A percentile compares a stretch with the other conserved stretches of the same genome.
Evolutionary conservation across 1,140 invertebrate species (phyloP).

Genomic region (Lepidurus packardi): DNA sequence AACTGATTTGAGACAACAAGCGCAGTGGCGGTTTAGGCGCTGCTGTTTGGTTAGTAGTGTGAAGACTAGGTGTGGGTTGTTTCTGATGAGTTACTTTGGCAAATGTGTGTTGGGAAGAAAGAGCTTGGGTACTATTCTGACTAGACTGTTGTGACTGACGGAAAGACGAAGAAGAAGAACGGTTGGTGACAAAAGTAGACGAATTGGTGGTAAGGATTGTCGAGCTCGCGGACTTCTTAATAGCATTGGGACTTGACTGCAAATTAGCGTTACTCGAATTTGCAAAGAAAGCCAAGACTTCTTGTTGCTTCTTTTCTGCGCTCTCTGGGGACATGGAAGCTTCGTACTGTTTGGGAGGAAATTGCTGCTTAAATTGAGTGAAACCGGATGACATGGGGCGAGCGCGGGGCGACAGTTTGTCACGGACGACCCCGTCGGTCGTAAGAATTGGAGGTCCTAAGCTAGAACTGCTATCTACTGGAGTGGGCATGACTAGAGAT

Average conservation of each 20-base stretch:
- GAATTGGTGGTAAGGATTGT: background rate
- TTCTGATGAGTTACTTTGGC: background rate
- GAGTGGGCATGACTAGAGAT: background rate
- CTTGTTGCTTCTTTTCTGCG: conserved; percentile 64
- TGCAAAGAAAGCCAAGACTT: conserved; percentile 50
- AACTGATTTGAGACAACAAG: background rate
- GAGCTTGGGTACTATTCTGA: background rate
- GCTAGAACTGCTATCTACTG: background rate
- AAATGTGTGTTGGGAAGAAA: background rate
- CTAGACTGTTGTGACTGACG: background rate
- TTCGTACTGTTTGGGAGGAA: conserved; percentile 61
- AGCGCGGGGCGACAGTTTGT: background rate
- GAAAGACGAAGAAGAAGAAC: background rate
- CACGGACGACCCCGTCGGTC: background rate
- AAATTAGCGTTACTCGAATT: background rate
- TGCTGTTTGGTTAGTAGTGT: background rate
- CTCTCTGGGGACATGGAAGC: conserved; percentile 66
- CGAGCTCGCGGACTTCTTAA: background rate
- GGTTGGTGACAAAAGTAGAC: background rate
- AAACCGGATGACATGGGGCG: background rate
- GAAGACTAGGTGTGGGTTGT: background rate
- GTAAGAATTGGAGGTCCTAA: background rate
- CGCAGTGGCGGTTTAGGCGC: background rate
- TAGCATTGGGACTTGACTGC: background rate
- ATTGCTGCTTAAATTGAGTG: background rate